Evolutionary conservation across 2,888 invertebrate species (phyloP).

Genomic region (Tetropium fuscum): DNA sequence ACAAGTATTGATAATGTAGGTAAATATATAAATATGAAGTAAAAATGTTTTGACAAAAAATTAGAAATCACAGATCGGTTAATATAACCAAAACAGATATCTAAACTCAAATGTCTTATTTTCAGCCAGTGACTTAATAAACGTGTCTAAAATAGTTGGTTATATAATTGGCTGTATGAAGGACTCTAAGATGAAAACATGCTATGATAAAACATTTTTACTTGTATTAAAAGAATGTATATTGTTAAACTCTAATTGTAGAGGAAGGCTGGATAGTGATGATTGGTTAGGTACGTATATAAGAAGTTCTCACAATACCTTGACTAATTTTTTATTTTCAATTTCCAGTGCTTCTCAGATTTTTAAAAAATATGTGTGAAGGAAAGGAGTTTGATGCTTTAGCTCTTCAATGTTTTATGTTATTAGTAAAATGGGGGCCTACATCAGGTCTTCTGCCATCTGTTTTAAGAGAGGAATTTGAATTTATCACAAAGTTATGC

Average conservation of each 20-base stretch:
- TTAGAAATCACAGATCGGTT: too few species aligned
- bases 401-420: constrained; percentile 50
- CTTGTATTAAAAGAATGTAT: constrained; percentile 70
- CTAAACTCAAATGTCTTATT: constrained; percentile 11
- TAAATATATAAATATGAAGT: too few species aligned
- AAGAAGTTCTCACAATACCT: too few species aligned
- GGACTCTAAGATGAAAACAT: constrained; percentile 52
- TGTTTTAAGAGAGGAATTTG: constrained; percentile 54
- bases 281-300: constrained; percentile 75
- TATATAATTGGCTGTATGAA: constrained; percentile 50
- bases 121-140: constrained; percentile 41
- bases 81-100: too few species aligned
- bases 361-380: constrained; percentile 39
- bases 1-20: too few species aligned
- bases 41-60: too few species aligned
- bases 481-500: constrained; percentile 54
- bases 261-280: constrained; percentile 66
- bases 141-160: constrained; percentile 43
- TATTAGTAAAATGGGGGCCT: constrained; percentile 57
- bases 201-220: constrained; percentile 69
- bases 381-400: constrained; percentile 35
- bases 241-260: constrained; percentile 68
- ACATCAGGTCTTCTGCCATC: constrained; percentile 50
- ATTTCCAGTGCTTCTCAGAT: constrained; percentile 43
- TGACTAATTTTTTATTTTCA: too few species aligned